Evolutionary conservation across 2,888 invertebrate genomes (phyloP).

Genomic region (Andrena haemorrhoa): DNA sequence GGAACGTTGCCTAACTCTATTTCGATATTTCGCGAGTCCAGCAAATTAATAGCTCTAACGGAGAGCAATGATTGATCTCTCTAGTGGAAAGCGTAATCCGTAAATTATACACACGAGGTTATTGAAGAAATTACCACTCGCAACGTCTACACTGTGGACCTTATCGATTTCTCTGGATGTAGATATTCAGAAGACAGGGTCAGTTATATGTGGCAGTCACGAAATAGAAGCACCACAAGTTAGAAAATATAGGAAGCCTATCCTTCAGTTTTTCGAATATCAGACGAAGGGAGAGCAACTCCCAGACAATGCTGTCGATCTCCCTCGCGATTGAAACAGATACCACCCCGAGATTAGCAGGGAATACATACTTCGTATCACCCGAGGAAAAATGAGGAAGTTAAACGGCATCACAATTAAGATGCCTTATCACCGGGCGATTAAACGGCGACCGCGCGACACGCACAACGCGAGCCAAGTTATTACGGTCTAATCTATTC

Average conservation of each 20-base stretch:
- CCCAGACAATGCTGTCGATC: background rate
- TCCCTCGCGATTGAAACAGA: background rate
- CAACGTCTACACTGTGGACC: background rate
- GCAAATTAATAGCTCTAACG: slow-evolving; percentile 41
- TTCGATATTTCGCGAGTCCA: slow-evolving; percentile 9
- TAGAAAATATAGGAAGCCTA: too few relatives aligned
- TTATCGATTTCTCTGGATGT: too few relatives aligned
- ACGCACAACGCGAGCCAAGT: slow-evolving; percentile 38
- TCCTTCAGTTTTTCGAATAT: too few relatives aligned
- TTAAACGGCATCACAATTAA: slow-evolving; percentile 45
- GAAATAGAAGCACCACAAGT: too few relatives aligned
- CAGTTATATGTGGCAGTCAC: too few relatives aligned
- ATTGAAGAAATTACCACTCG: slow-evolving; percentile 27
- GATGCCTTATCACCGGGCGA: slow-evolving; percentile 46
- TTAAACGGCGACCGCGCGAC: slow-evolving; percentile 43
- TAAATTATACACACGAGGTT: slow-evolving; percentile 3
- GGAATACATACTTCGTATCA: background rate
- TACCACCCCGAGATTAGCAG: background rate
- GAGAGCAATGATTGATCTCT: slow-evolving; percentile 21
- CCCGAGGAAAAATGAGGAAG: slow-evolving; percentile 7
- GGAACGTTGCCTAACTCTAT: slow-evolving; percentile 4
- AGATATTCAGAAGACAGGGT: too few relatives aligned
- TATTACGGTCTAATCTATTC: slow-evolving; percentile 66
- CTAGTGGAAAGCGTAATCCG: slow-evolving; percentile 39
- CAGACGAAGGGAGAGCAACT: background rate